Conservation (phyloP, 2,888 invertebrate species). For the Plagiodera versicolora region DNA sequence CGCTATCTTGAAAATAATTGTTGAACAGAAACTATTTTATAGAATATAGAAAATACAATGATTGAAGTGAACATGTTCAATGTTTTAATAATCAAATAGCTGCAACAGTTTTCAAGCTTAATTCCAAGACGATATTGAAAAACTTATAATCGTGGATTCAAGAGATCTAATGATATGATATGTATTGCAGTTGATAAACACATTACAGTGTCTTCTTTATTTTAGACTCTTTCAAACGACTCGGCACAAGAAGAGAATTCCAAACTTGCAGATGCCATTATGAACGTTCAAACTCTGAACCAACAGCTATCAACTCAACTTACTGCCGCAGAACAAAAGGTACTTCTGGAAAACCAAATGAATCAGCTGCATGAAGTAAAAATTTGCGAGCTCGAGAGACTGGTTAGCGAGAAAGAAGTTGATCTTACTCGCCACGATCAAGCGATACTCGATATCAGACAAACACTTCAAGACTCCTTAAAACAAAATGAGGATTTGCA, state of each 20-base stretch:
- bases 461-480: conserved; percentile 49
- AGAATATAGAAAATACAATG: too few species aligned
- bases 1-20: too few species aligned
- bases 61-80: too few species aligned
- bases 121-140: too few species aligned
- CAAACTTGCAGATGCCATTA: conserved; percentile 37
- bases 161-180: too few species aligned
- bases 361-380: conserved; percentile 42
- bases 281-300: conserved; percentile 39
- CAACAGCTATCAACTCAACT: conserved; percentile 39
- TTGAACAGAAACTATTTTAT: too few species aligned
- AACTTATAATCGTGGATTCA: too few species aligned
- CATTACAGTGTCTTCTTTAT: conserved; percentile 19
- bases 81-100: too few species aligned
- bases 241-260: conserved; percentile 40
- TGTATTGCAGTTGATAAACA: too few species aligned
- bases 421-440: conserved; percentile 40
- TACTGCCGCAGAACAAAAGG: conserved; percentile 39
- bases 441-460: conserved; percentile 48
- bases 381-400: conserved; percentile 44
- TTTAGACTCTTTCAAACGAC: conserved; percentile 43
- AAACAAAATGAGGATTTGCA: conserved; percentile 44
- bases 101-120: too few species aligned
- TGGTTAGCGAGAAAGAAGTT: conserved; percentile 42
- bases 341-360: conserved; percentile 39